These are phyloP conservation scores for Hypsibius dujardini DNA, from an alignment of 1,140 invertebrate genomes.

Conservation along the genomic window DNA sequence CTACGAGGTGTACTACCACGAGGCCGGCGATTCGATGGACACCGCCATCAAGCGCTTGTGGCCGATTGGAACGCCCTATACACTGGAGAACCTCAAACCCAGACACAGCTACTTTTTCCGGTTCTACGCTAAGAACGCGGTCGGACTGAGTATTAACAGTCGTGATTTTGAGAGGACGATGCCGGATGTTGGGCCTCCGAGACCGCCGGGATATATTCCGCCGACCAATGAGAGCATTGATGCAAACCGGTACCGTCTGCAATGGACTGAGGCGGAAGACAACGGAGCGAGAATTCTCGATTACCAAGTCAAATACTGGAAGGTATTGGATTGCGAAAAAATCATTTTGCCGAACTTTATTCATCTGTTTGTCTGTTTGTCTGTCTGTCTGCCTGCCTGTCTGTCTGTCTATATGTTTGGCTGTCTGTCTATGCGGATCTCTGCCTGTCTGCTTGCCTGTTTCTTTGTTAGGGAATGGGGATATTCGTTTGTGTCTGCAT, in stretches of 20 bases:
- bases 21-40: not conserved
- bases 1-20: too few species aligned
- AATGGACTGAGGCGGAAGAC: not conserved
- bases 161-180: conserved; percentile 1
- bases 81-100: not conserved
- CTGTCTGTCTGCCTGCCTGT: too few species aligned
- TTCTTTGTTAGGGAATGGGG: too few species aligned
- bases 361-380: not conserved
- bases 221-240: not conserved
- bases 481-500: too few species aligned
- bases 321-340: not conserved
- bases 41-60: not conserved
- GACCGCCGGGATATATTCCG: not conserved
- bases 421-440: too few species aligned
- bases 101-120: not conserved
- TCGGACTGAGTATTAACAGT: not conserved
- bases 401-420: too few species aligned
- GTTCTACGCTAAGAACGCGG: not conserved
- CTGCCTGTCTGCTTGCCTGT: too few species aligned
- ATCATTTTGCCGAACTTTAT: not conserved
- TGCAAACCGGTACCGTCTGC: not conserved
- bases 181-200: conserved; percentile 3
- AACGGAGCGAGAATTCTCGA: not conserved
- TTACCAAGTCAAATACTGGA: not conserved
- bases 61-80: not conserved